Evolutionary conservation across 1,140 invertebrate genomes (phyloP), one percentile per base, ranked within the genome.

Genomic region (Aethina tumida): DNA sequence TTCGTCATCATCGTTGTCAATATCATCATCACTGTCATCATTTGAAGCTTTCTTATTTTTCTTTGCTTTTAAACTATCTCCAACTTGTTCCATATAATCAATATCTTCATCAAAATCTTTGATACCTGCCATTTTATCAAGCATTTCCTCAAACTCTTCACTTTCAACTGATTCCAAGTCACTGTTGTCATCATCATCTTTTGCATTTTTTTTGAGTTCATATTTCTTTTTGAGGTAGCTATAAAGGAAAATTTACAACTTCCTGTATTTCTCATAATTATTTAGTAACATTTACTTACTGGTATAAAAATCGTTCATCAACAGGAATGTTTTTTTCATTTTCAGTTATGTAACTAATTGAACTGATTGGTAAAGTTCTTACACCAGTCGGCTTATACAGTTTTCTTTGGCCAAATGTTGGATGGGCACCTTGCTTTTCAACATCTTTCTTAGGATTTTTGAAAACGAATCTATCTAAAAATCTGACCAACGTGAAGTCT

Each of bases 381-480:
- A 75, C 34, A 22, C 81, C 77, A 52, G 63, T 67, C 3, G 81
- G 73, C 45, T 55, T 58, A 59, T 77, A 80, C 41, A 73, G 70
- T 46, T 74, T 69, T 26, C 77, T 62, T 19, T 67, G 59, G n/a
- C 70, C 69, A 39, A 75, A 72, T 35, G 67, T 68, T 0, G 69
- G 67, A 48, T 72, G 67, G 0, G 65, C 67, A 2, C 70, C 70
- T 56, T 28, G 65, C 12, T 41, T 43, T 14, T 63, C 58, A 52
- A 64, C 63, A 1, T 70, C 37, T 42, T 79, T 81, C 61, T 97
- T 97, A 0, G 94, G 91, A 70, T 98, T 98, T 61, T 94, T 90
- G 55, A 91, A 97, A 2, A 91, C 88, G 63, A 96, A 97, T 37
- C 92, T 71, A 57, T 98, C 93, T 7, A 97, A 65, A 58, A 97